phyloP scores from a whole-genome alignment of 2,888 invertebrate genomes.

The Alcis repandata region DNA sequence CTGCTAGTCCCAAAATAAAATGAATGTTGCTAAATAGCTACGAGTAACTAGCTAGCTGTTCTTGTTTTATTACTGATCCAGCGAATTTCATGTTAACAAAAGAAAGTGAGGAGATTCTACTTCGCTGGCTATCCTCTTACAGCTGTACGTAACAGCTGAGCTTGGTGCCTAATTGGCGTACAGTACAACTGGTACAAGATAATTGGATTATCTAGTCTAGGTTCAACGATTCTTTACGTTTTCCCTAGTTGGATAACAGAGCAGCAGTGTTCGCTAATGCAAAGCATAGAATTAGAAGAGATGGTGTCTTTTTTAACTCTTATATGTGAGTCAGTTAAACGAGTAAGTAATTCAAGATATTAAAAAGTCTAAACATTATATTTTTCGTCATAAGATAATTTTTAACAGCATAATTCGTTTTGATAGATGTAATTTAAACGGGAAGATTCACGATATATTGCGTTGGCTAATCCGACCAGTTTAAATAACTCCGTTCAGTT shows the following conservation, averaged over 20 bases:
- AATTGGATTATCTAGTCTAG: constrained; percentile 69
- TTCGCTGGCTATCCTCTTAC: constrained; percentile 35
- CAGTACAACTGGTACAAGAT: constrained; percentile 60
- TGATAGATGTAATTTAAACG: no score
- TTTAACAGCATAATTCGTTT: no score
- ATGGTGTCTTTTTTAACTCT: no score
- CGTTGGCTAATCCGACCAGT: no score
- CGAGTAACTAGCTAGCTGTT: neutral
- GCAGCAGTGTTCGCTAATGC: neutral
- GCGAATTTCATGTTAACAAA: constrained; percentile 4
- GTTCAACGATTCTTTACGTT: constrained; percentile 57
- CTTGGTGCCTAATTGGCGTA: constrained; percentile 63
- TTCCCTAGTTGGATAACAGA: constrained; percentile 51
- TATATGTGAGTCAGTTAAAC: no score
- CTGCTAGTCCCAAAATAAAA: neutral
- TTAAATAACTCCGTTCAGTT: no score
- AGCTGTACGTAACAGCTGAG: constrained; percentile 53
- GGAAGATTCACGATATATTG: no score
- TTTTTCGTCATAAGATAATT: no score
- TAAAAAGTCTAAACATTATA: no score
- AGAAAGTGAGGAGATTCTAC: constrained; percentile 4
- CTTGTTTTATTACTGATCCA: neutral
- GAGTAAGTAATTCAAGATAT: no score
- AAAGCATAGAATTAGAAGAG: neutral
- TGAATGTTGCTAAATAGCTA: no score